Percentiles rank a stretch among this genome's conserved stretches.
Conservation (phyloP, 2,797 vertebrate species). For the Petrocephalus sullivani region DNA sequence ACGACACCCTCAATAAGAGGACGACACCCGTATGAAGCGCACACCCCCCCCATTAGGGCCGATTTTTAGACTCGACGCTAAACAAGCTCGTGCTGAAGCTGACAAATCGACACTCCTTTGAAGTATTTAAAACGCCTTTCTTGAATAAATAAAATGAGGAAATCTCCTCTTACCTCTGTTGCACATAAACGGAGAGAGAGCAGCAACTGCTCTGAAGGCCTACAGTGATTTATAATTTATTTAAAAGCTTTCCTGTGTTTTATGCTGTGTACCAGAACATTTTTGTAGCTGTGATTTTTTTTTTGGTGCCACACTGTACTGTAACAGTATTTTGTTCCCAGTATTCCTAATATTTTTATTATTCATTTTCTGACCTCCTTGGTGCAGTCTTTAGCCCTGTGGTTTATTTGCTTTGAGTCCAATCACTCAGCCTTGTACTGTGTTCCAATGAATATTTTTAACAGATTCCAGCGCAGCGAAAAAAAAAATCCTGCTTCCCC, state of each 20-base stretch:
- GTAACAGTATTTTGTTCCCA: neutral
- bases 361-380: neutral
- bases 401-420: neutral
- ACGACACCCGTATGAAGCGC: slow-evolving; percentile 82
- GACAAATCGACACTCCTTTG: neutral
- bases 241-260: slow-evolving; percentile 18
- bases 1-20: slow-evolving; percentile 82
- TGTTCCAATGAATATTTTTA: slow-evolving; percentile 41
- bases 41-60: neutral
- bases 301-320: slow-evolving; percentile 20
- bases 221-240: slow-evolving; percentile 26
- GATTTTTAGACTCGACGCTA: neutral
- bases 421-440: neutral
- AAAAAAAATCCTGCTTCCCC: slow-evolving; percentile 28
- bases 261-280: slow-evolving; percentile 23
- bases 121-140: neutral
- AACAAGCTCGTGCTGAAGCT: neutral
- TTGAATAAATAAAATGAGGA: neutral
- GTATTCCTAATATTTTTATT: neutral
- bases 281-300: slow-evolving; percentile 35
- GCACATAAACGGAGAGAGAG: neutral
- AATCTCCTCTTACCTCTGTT: neutral
- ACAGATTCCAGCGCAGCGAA: slow-evolving; percentile 50
- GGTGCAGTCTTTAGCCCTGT: neutral
- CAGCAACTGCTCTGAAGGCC: neutral